phyloP scores from a whole-genome alignment of 2,797 vertebrate genomes.

The Orientallactaga sibirica region DNA sequence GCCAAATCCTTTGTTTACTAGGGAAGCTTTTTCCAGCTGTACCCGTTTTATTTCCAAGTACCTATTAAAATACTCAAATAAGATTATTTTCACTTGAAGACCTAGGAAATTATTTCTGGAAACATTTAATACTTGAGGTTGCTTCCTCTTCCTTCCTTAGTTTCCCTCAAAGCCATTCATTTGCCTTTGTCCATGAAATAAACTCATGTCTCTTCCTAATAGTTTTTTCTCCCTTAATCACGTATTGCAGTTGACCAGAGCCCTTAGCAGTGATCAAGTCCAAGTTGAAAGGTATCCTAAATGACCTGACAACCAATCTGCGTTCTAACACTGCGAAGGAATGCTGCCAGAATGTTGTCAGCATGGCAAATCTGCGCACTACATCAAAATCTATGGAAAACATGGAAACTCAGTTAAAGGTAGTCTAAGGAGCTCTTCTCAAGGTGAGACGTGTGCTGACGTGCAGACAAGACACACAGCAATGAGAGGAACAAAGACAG shows the following conservation, averaged over 20 bases:
- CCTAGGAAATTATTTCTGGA: slow-evolving; percentile 11
- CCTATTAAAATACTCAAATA: slow-evolving; percentile 45
- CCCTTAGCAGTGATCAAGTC: background rate
- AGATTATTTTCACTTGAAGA: slow-evolving; percentile 43
- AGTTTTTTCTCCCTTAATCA: background rate
- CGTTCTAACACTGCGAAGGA: slow-evolving; percentile 16
- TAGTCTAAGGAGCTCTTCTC: slow-evolving; percentile 38
- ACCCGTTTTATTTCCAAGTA: slow-evolving; percentile 21
- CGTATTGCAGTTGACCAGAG: background rate
- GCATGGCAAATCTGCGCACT: background rate
- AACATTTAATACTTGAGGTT: slow-evolving; percentile 27
- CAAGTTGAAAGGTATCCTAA: slow-evolving; percentile 29
- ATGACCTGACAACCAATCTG: slow-evolving; percentile 2
- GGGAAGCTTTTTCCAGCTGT: background rate
- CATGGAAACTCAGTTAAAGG: background rate
- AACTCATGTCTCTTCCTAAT: background rate
- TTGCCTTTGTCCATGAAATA: slow-evolving; percentile 29
- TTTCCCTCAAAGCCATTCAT: slow-evolving; percentile 6
- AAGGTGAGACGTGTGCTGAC: slow-evolving; percentile 30
- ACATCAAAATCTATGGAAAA: slow-evolving; percentile 1
- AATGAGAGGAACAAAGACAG: slow-evolving; percentile 46
- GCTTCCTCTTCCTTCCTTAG: background rate
- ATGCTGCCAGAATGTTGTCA: background rate
- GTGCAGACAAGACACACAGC: slow-evolving; percentile 38
- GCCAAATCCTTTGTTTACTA: background rate